Base-by-base conservation (phyloP, 2,888 invertebrate species). In the Lithophane socia region DNA sequence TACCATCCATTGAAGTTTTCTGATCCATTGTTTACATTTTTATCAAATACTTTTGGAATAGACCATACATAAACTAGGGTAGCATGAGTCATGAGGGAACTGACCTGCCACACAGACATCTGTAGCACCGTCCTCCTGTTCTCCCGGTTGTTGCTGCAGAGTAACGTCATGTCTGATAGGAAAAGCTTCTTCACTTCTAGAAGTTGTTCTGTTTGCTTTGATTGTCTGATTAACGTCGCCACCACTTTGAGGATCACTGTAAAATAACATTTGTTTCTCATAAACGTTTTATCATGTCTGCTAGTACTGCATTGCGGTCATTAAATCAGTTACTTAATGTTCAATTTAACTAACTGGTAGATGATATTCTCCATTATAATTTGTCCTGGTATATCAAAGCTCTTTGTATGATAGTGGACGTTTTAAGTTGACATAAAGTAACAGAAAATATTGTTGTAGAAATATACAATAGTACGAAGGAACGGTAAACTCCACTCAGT, bases 71-170 rank as follows among this genome's bases (percentile, higher is more conserved):
- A 37, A 37, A 37, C 37, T 37, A 79, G 42, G 42, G 3, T 16
- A n/a, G n/a, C 58, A 58, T 56, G 4, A 54, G 8, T 18, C 13
- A 9, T 0, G 21, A 47, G 44, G 13, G 37, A 5, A 82, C 80
- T 60, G 18, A 93, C 99, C 95, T 99, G 99, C 99, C 99, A 99
- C 0, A 99, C 99, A 0, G 99, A 99, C 99, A 99, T 99, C 96
- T 99, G 99, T 63, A 99, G 97, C 21, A 99, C 99, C 0, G 99
- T 99, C 90, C 99, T 97, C 71, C 99, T 97, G 95, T 99, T 99
- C 93, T 99, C 99, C 21, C 99, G 97, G 94, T 99, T 99, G 94
- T 99, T 99, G 93, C 99, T 99, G 96, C 99, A 99, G 77, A 99
- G 97, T 71, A 99, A 97, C n/a, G 99, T 99, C 98, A 99, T 99